These are phyloP conservation scores for Pedetes capensis DNA, from an alignment of 2,113 vertebrate species.

Conservation along the genomic window DNA sequence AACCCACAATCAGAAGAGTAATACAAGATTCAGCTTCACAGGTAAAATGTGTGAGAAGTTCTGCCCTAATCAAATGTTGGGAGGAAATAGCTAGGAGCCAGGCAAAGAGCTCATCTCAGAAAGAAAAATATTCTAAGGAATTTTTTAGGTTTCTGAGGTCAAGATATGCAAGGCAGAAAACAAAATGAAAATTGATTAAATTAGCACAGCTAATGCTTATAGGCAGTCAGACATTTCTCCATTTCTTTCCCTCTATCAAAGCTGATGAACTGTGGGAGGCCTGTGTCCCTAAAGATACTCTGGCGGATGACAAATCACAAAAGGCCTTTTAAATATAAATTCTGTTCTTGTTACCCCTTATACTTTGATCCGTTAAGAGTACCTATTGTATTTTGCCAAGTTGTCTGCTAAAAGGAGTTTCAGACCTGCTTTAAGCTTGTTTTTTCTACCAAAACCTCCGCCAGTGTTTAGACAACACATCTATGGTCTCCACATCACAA, in stretches of 20 bases:
- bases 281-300: neutral
- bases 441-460: constrained; percentile 23
- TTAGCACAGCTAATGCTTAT: neutral
- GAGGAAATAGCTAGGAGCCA: neutral
- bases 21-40: neutral
- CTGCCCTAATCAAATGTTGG: neutral
- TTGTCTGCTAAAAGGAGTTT: neutral
- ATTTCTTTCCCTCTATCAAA: neutral
- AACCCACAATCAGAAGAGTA: neutral
- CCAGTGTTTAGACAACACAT: neutral
- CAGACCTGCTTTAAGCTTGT: neutral
- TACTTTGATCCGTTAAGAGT: neutral
- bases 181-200: neutral
- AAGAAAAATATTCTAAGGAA: neutral
- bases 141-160: neutral
- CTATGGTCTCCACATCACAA: neutral
- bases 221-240: neutral
- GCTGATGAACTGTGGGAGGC: neutral
- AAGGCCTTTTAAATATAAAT: neutral
- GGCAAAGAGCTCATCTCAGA: neutral
- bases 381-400: neutral
- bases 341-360: neutral
- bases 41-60: neutral
- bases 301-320: neutral
- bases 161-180: neutral